Evolutionary conservation across 2,113 vertebrate species (phyloP).

Genomic region (Sitta europaea): DNA sequence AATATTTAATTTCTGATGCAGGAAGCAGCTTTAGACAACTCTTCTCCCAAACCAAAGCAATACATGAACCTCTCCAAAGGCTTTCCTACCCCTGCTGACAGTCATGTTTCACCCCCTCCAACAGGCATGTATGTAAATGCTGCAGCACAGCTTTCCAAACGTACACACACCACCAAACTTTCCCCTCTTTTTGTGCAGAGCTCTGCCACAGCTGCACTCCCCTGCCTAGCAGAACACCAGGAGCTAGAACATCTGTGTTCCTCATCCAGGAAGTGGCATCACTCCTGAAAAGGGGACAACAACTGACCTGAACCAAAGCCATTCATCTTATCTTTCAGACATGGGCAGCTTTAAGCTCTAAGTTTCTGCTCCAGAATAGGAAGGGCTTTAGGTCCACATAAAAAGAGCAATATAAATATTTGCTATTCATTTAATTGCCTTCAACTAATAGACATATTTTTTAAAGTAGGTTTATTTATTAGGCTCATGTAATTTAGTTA

Average conservation of each 20-base stretch:
- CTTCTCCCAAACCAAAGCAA: background rate
- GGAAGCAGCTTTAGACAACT: background rate
- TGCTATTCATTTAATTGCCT: background rate
- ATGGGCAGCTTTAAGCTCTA: background rate
- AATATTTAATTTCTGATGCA: background rate
- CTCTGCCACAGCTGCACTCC: background rate
- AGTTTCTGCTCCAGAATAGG: background rate
- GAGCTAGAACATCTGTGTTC: background rate
- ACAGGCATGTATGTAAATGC: accelerated
- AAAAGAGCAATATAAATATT: background rate
- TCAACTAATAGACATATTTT: background rate
- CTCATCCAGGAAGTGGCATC: background rate
- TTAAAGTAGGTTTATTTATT: conserved; percentile 9
- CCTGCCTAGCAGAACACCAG: background rate
- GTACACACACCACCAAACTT: background rate
- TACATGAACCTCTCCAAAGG: background rate
- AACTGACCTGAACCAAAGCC: background rate
- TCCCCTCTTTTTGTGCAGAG: background rate
- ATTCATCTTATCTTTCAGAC: background rate
- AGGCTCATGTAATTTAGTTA: background rate
- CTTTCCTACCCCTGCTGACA: background rate
- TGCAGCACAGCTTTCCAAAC: background rate
- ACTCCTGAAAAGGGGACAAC: background rate
- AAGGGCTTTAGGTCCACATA: background rate
- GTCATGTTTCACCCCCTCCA: background rate